phyloP scores from a whole-genome alignment of 2,888 invertebrate genomes.

The Acheta domesticus region DNA sequence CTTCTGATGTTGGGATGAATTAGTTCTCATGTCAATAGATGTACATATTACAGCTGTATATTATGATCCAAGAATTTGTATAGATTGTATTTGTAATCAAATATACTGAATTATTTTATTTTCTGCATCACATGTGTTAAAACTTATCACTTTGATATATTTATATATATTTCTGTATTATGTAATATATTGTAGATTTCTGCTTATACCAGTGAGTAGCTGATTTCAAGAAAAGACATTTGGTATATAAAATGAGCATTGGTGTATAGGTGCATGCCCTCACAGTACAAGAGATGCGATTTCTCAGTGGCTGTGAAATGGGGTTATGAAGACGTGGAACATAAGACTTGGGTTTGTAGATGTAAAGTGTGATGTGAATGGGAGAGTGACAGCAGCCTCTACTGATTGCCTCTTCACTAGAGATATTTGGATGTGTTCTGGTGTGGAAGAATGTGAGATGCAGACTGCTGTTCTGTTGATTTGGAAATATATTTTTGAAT shows the following conservation, averaged over 20 bases:
- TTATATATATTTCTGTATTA: not conserved
- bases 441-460: not conserved
- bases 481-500: constrained; percentile 18
- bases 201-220: not conserved
- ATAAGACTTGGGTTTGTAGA: not conserved
- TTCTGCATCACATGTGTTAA: not conserved
- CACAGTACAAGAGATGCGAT: not conserved
- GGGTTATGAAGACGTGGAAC: not conserved
- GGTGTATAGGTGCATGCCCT: not conserved
- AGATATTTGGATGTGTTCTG: not conserved
- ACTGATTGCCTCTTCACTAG: not conserved
- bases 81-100: not conserved
- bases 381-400: not conserved
- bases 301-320: not conserved
- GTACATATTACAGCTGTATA: not conserved
- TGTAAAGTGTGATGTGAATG: not conserved
- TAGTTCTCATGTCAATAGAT: not conserved
- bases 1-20: not conserved
- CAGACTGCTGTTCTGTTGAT: not conserved
- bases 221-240: not conserved
- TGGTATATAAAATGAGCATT: not conserved
- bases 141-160: not conserved
- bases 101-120: not conserved
- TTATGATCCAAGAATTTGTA: not conserved
- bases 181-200: not conserved